Percentiles rank a stretch among this genome's conserved stretches.
These are phyloP conservation scores for Chlorodrepanis virens DNA, from an alignment of 2,113 vertebrate genomes.

Conservation along the genomic window DNA sequence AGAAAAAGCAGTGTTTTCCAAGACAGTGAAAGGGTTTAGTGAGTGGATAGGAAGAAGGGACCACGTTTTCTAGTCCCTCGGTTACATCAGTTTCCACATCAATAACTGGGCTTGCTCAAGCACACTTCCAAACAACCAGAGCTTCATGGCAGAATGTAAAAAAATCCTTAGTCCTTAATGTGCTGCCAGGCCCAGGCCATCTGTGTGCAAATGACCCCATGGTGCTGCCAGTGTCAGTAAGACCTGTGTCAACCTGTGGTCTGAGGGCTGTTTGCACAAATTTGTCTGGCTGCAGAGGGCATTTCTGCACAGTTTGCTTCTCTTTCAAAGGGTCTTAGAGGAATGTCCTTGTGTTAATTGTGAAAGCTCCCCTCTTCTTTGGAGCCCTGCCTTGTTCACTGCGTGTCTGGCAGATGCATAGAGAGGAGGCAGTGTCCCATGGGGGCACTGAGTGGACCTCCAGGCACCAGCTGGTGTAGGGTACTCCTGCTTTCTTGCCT, in stretches of 20 bases:
- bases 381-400: neutral
- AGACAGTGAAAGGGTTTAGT: neutral
- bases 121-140: neutral
- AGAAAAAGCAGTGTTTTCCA: neutral
- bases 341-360: neutral
- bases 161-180: neutral
- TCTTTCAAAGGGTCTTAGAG: neutral
- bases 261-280: neutral
- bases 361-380: rapidly evolving
- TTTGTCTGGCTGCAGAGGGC: neutral
- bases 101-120: neutral
- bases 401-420: neutral
- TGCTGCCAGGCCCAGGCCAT: neutral
- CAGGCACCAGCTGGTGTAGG: neutral
- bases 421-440: neutral
- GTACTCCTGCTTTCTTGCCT: neutral
- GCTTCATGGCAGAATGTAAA: neutral
- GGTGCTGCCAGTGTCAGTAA: neutral
- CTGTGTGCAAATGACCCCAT: neutral
- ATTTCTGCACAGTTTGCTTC: neutral
- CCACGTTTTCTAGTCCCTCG: neutral
- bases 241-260: neutral
- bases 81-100: neutral
- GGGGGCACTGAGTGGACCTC: no score
- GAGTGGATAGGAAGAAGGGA: neutral